Conservation (phyloP, 2,113 vertebrate species). For the Ceratotherium simum region DNA sequence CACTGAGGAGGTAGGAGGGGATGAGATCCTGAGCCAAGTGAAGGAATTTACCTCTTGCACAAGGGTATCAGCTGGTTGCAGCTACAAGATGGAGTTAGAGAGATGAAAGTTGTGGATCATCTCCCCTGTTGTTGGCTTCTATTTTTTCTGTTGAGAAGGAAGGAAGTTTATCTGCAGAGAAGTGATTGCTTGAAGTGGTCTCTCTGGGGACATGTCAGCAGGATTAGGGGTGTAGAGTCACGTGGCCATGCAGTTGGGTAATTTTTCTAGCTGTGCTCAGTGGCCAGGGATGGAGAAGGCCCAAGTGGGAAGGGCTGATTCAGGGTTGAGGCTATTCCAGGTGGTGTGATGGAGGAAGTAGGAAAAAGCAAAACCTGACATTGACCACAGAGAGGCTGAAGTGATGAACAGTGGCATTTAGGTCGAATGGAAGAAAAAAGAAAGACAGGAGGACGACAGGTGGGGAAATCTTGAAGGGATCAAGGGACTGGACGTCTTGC, state of each 20-base stretch:
- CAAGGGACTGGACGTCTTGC: neutral
- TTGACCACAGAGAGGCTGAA: neutral
- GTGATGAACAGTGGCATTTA: neutral
- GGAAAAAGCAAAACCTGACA: neutral
- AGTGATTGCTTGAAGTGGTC: neutral
- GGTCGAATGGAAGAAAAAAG: no score
- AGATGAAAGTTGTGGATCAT: no score
- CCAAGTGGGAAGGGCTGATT: rapidly evolving
- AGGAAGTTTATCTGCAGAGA: neutral
- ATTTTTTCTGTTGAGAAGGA: neutral
- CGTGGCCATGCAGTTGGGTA: neutral
- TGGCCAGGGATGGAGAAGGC: neutral
- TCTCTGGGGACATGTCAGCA: neutral
- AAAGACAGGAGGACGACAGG: neutral
- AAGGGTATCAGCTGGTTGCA: no score
- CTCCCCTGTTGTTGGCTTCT: neutral
- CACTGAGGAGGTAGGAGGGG: neutral
- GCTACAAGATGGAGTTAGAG: neutral
- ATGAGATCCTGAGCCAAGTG: no score
- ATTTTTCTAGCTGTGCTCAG: neutral
- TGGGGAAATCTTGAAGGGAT: neutral
- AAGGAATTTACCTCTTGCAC: neutral
- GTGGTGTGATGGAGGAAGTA: neutral
- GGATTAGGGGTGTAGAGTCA: neutral
- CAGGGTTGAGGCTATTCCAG: neutral